Conservation (phyloP, 2,113 vertebrate genomes). For the Irena cyanogastra region DNA sequence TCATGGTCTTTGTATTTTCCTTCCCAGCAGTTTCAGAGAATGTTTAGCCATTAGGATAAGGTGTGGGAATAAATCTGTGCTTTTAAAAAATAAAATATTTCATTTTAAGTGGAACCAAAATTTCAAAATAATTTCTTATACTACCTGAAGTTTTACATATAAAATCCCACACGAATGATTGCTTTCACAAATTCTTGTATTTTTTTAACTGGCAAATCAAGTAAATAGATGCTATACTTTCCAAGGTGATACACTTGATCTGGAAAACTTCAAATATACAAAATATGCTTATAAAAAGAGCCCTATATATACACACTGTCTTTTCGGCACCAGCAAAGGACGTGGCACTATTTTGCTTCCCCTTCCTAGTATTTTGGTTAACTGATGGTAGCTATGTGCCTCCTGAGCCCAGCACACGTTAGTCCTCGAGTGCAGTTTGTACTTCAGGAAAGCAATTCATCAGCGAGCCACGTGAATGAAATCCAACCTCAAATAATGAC, state of each 20-base stretch:
- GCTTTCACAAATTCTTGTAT: not conserved
- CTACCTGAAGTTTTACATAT: not conserved
- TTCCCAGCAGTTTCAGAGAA: not conserved
- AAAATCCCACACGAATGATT: not conserved
- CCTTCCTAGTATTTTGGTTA: not conserved
- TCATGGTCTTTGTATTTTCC: not conserved
- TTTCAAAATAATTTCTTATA: not conserved
- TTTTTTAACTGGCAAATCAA: not conserved
- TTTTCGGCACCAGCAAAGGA: not conserved
- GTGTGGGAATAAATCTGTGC: not conserved
- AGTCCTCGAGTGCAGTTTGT: not conserved
- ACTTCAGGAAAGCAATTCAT: constrained; percentile 7
- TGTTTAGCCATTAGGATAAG: not conserved
- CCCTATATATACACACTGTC: not conserved
- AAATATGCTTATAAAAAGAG: not conserved
- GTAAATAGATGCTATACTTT: not conserved
- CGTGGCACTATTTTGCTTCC: not conserved
- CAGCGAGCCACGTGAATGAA: not conserved
- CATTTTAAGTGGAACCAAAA: not conserved
- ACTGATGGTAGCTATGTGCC: not conserved
- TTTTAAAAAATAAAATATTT: not conserved
- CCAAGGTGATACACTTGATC: not conserved
- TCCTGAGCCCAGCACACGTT: not conserved
- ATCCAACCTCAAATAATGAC: not conserved
- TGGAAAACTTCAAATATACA: not conserved